Base-by-base conservation (phyloP, 23 tunicate genomes). In the Ascidia mentula region DNA sequence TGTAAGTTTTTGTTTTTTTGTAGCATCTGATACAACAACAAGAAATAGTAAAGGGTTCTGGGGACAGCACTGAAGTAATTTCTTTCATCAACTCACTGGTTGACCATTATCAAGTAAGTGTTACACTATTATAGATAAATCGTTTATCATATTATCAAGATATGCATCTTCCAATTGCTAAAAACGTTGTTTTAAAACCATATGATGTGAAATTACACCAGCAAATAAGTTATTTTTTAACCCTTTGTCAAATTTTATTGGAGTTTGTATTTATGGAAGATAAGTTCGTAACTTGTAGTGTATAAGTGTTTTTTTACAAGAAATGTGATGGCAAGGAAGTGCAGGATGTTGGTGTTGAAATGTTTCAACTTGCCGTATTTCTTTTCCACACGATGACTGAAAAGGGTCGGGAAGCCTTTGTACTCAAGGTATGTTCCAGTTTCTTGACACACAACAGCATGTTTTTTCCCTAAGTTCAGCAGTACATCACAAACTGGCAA, bases 371-470 rank as follows among this genome's bases (percentile, higher is more conserved):
- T 82, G 73, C 69, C 3, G 40, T 79, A n/a, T 79, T 92, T 40
- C 53, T 92, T 6, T 92, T 92, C 59, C 97, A 92, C 65, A 86
- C 92, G 3, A 39, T 91, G 0, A 82, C 91, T 34, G 77, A 34
- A 13, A 60, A 73, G 42, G 88, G 80, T 34, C 77, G 82, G 46
- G 53, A 77, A 40, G 9, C 31, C 0, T 85, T 85, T 37, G 59
- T 90, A 32, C 74, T 79, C 26, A 32, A 77, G 73, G 90, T 90
- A 38, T 38, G 59, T 31, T n/a, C n/a, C n/a, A n/a, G n/a, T n/a
- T n/a, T n/a, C n/a, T 60, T 72, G 40, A 31, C 34, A 6, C 26
- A 38, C 20, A 37, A 79, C 53, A 42, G 15, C 15, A 42, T 42
- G 53, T 42, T 42, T 15, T 42, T 42, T 12, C 15, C 12, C 53